Evolutionary conservation across 35 echinoderm and acorn worm genomes (phyloP).

Genomic region (Apostichopus japonicus): DNA sequence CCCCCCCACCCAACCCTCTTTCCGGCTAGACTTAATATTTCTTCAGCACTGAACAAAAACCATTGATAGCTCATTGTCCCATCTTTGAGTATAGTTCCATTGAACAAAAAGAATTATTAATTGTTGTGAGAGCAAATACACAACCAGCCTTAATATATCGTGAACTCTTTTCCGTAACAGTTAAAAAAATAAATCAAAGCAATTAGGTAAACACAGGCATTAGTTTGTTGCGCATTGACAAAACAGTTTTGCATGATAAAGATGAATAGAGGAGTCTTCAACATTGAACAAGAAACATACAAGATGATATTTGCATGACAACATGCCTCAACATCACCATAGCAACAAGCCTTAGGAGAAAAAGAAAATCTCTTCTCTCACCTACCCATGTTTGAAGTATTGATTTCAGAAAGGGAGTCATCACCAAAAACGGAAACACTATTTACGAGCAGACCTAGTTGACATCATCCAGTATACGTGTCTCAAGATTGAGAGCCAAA

Average conservation of each 20-base stretch:
- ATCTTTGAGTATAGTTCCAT: too few relatives aligned
- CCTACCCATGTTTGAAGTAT: neutral
- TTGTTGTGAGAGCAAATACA: too few relatives aligned
- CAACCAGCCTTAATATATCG: too few relatives aligned
- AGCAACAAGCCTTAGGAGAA: neutral
- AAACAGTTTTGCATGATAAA: constrained; percentile 31
- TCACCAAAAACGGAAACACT: too few relatives aligned
- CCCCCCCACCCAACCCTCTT: too few relatives aligned
- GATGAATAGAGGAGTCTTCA: neutral
- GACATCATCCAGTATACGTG: neutral
- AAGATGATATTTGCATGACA: constrained; percentile 13
- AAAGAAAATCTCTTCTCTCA: neutral
- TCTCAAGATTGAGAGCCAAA: neutral
- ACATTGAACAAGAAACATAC: constrained; percentile 24
- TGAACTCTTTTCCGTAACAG: too few relatives aligned
- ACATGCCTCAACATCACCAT: constrained; percentile 11
- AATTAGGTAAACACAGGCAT: neutral
- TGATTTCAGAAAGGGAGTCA: neutral
- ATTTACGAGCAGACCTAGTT: too few relatives aligned
- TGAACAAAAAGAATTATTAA: too few relatives aligned
- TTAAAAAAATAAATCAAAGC: too few relatives aligned
- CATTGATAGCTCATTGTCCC: too few relatives aligned
- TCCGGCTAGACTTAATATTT: too few relatives aligned
- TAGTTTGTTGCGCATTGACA: neutral
- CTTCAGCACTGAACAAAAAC: too few relatives aligned